Conservation (phyloP, 2,113 vertebrate species). For the Rhipidura dahli region DNA sequence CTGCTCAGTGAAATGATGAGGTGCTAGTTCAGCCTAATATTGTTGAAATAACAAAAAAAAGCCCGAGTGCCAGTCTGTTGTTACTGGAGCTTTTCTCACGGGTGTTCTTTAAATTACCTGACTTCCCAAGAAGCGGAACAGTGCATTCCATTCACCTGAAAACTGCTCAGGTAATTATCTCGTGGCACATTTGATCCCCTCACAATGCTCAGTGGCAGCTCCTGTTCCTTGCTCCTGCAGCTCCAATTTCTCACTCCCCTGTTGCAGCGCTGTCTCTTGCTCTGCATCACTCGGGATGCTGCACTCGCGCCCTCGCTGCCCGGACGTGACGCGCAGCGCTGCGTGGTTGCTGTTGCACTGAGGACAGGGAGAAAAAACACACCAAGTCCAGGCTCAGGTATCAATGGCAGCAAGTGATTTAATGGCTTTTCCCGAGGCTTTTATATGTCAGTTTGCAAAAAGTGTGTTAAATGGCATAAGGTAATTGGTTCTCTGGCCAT, state of each 20-base stretch:
- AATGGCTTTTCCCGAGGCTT: too few relatives aligned
- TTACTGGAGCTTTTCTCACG: not conserved
- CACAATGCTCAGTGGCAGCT: not conserved
- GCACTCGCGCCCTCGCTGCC: not conserved
- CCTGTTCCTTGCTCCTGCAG: not conserved
- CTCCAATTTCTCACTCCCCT: not conserved
- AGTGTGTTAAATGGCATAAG: too few relatives aligned
- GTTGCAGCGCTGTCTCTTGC: not conserved
- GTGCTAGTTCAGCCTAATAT: constrained; percentile 1
- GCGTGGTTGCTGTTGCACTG: too few relatives aligned
- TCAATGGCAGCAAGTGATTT: too few relatives aligned
- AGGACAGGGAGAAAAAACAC: too few relatives aligned
- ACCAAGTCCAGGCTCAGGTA: too few relatives aligned
- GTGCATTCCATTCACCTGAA: not conserved
- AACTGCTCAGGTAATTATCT: constrained; percentile 19
- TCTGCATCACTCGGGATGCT: not conserved
- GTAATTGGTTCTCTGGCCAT: too few relatives aligned
- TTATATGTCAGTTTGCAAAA: too few relatives aligned
- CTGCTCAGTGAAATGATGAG: not conserved
- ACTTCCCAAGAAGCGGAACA: not conserved
- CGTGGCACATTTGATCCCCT: not conserved
- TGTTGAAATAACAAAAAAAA: not conserved
- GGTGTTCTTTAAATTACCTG: not conserved
- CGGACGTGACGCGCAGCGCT: not conserved
- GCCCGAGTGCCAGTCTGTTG: not conserved